Evolutionary conservation across 2,113 vertebrate species (phyloP).

Genomic region (Triplophysa dalaica): DNA sequence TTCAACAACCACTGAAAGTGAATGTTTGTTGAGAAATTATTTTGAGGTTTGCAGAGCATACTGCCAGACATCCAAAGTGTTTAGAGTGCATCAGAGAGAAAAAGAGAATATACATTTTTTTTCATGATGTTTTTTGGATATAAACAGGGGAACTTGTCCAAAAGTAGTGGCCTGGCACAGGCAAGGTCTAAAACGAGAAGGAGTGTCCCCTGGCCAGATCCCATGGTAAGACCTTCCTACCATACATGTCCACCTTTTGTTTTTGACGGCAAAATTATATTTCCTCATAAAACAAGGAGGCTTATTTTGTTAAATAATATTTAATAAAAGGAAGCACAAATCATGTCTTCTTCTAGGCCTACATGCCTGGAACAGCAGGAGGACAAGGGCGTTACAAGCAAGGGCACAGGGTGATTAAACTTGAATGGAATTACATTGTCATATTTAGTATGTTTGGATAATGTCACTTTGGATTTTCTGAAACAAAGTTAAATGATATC

Average conservation of each 20-base stretch:
- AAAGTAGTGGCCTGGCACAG: conserved; percentile 52
- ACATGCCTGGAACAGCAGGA: conserved; percentile 68
- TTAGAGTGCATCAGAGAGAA: too few species aligned
- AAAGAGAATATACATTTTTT: background rate
- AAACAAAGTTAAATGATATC: background rate
- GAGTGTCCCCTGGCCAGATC: conserved; percentile 53
- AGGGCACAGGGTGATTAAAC: conserved; percentile 60
- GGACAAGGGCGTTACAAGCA: conserved; percentile 56
- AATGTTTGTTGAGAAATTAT: background rate
- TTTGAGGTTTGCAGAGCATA: background rate
- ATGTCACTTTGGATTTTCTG: background rate
- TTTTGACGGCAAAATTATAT: background rate
- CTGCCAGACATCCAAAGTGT: too few species aligned
- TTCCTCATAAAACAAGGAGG: background rate
- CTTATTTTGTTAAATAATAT: background rate
- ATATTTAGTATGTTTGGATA: background rate
- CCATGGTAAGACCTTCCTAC: conserved; percentile 59
- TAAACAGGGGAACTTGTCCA: conserved; percentile 28
- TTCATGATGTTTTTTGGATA: conserved; percentile 1
- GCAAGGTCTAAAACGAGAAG: conserved; percentile 62
- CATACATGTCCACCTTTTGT: background rate
- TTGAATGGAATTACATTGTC: background rate
- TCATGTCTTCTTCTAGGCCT: conserved; percentile 55
- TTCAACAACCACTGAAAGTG: background rate
- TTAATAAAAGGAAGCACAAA: background rate